phyloP scores from a whole-genome alignment of 2,113 vertebrate genomes.

The Ciconia maguari region DNA sequence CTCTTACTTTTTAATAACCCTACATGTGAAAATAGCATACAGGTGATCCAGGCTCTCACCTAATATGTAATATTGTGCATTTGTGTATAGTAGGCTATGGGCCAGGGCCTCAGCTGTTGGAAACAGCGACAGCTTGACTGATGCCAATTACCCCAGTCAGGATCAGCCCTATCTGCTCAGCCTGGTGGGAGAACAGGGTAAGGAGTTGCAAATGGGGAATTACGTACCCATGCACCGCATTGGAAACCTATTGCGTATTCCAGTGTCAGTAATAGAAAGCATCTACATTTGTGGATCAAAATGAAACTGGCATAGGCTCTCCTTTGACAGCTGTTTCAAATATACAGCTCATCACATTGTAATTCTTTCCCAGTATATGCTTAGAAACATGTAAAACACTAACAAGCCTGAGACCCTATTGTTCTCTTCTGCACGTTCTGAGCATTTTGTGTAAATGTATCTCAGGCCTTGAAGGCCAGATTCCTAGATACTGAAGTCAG shows the following conservation, averaged over 20 bases:
- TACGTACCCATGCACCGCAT: background rate
- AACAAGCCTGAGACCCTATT: conserved; percentile 21
- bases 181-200: conserved; percentile 29
- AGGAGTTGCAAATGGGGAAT: conserved; percentile 46
- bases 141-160: background rate
- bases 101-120: conserved; percentile 8
- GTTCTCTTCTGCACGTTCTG: conserved; percentile 32
- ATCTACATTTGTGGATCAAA: conserved; percentile 45
- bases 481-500: conserved; percentile 50
- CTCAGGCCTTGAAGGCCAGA: conserved; percentile 4
- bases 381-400: conserved; percentile 45
- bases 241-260: conserved; percentile 50
- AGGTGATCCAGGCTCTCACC: conserved; percentile 23
- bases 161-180: background rate
- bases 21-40: background rate
- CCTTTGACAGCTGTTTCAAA: conserved; percentile 61
- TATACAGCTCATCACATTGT: conserved; percentile 44
- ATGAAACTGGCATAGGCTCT: conserved; percentile 49
- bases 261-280: conserved; percentile 58
- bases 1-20: background rate
- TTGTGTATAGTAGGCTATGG: background rate
- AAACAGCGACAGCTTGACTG: background rate
- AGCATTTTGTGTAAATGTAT: conserved; percentile 25
- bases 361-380: conserved; percentile 50
- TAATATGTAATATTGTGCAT: background rate